Evolutionary conservation across 2,888 invertebrate genomes (phyloP).

Genomic region (Agonum fuliginosum): DNA sequence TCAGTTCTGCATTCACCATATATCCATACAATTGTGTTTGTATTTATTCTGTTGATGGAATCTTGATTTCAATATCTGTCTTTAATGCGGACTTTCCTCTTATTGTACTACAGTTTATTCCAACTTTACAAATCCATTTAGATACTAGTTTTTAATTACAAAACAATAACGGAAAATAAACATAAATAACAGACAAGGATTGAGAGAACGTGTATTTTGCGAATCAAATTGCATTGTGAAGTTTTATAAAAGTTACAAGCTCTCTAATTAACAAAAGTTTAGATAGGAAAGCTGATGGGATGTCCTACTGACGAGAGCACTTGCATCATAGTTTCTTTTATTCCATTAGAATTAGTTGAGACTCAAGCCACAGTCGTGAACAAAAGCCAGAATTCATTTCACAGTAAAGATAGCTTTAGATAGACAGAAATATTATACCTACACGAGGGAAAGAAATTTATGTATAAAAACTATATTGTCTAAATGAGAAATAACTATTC

Average conservation of each 20-base stretch:
- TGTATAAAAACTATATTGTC: not conserved
- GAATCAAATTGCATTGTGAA: conserved; percentile 42
- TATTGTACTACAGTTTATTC: not conserved
- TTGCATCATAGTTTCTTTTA: conserved; percentile 43
- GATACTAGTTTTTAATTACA: conserved; percentile 51
- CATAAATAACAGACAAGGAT: not conserved
- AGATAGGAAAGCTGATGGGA: conserved; percentile 23
- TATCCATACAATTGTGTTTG: conserved; percentile 53
- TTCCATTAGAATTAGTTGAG: conserved; percentile 44
- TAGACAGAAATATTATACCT: not conserved
- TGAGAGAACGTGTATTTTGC: not conserved
- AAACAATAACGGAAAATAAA: conserved; percentile 42
- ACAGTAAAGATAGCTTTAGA: not conserved
- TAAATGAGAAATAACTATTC: too few relatives aligned
- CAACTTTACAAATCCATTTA: conserved; percentile 31
- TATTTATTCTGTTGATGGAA: conserved; percentile 53
- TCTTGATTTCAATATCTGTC: conserved; percentile 23
- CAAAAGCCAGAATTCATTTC: not conserved
- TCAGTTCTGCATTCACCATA: conserved; percentile 33
- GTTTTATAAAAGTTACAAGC: conserved; percentile 52
- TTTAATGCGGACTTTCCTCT: conserved; percentile 6
- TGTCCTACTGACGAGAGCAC: conserved; percentile 21
- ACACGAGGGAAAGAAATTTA: not conserved
- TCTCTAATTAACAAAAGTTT: conserved; percentile 55
- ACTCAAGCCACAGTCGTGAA: not conserved